Evolutionary conservation across 2,113 vertebrate species (phyloP), one percentile per base, ranked within the genome.

Genomic region (Prolemur simus): DNA sequence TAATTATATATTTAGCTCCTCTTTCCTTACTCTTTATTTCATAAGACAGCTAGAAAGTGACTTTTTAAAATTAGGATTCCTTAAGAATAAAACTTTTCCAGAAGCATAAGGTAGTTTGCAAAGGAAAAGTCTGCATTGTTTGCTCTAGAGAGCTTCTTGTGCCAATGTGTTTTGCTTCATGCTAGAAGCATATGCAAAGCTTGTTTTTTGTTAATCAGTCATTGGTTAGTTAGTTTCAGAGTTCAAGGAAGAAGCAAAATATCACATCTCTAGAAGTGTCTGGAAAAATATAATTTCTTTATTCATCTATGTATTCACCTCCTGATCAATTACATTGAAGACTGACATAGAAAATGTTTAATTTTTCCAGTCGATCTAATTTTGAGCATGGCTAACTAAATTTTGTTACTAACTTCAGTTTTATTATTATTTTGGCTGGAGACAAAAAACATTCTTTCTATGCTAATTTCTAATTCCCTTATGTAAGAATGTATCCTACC

Each of bases 161-260:
- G 27, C 93, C 77, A 27, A 0, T 27, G 68, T 3, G 54, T 32
- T 96, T 88, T 63, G 84, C 73, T 96, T 94, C n/a, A 3, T 93
- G 93, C 77, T 78, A n/a, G 73, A 91, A 95, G 60, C 73, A 49
- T 63, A 42, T 82, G 52, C 90, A 94, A 83, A 89, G 54, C 83
- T 87, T 64, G 49, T 69, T 76, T 45, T 66, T 88, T 39, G 14
- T 60, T 87, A 56, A 84, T 47, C 66, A 34, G 68, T 92, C 49
- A 88, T 94, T 32, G 5, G 77, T 71, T 80, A 18, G 54, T 83
- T 93, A 76, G 54, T 93, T 94, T 90, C 73, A 91, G 80, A 96
- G 68, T 81, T 97, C 80, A 91, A 95, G 89, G 87, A 93, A 96
- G 96, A 96, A 97, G 89, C 94, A 97, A 95, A 96, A 96, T 74